These are phyloP conservation scores for Spheniscus mendiculus DNA, from an alignment of 2,113 vertebrate genomes.

Conservation along the genomic window DNA sequence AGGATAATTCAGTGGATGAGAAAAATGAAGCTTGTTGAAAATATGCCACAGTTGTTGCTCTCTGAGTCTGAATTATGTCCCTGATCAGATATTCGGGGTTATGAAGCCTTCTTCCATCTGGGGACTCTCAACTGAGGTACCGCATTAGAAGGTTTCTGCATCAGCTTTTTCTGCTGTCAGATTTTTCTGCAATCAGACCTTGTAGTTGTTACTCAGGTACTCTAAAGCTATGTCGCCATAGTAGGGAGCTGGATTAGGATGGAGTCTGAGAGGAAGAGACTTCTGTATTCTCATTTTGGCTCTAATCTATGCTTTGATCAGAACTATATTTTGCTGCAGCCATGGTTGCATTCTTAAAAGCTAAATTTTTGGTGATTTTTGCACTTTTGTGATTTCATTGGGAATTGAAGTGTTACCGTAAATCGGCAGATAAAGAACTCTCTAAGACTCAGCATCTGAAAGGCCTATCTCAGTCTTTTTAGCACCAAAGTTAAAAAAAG, in stretches of 20 bases:
- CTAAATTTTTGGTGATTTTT: background rate
- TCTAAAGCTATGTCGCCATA: accelerated
- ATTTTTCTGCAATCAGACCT: background rate
- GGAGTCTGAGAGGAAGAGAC: background rate
- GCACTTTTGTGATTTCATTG: background rate
- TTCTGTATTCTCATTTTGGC: background rate
- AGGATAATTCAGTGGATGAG: background rate
- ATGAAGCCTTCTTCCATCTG: background rate
- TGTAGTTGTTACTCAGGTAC: background rate
- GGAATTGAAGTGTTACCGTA: too few relatives aligned
- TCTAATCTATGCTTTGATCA: background rate
- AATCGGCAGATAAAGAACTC: too few relatives aligned
- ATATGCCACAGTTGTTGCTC: background rate
- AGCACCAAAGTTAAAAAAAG: background rate
- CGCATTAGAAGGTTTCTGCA: background rate
- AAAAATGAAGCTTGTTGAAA: background rate
- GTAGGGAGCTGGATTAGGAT: background rate
- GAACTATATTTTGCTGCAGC: background rate
- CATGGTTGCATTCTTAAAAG: background rate
- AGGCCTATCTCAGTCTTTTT: background rate
- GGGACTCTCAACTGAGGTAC: background rate
- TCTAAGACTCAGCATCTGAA: too few relatives aligned
- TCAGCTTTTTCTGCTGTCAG: background rate
- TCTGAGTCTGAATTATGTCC: background rate
- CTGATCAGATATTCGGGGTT: background rate